Evolutionary conservation across 2,797 vertebrate genomes (phyloP).

Genomic region (Xenops minutus): DNA sequence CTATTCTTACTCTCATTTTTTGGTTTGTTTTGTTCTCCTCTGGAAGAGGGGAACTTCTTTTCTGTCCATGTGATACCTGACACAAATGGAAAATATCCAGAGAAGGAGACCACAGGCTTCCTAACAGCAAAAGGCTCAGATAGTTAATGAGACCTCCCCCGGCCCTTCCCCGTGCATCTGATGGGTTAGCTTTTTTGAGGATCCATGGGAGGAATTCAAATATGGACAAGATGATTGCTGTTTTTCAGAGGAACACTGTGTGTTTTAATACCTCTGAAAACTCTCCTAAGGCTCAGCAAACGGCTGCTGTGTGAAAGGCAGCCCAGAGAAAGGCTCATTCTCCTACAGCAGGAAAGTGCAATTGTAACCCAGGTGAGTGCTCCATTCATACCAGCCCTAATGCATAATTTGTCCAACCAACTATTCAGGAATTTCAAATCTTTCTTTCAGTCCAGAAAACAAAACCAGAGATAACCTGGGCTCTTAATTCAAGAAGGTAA

Average conservation of each 20-base stretch:
- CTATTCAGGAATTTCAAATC: not conserved
- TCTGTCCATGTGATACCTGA: rapidly evolving
- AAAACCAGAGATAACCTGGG: not conserved
- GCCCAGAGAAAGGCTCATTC: not conserved
- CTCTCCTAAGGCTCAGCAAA: not conserved
- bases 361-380: not conserved
- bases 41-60: not conserved
- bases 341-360: not conserved
- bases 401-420: not conserved
- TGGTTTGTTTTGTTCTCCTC: not conserved
- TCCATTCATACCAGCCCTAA: not conserved
- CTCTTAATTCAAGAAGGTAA: not conserved
- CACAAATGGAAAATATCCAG: not conserved
- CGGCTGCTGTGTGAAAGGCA: not conserved
- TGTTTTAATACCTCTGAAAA: not conserved
- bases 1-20: not conserved
- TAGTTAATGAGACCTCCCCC: not conserved
- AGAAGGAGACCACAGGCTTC: not conserved
- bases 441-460: not conserved
- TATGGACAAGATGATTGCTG: not conserved
- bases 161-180: not conserved
- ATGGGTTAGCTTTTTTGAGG: not conserved
- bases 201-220: not conserved
- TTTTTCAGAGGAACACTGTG: not conserved
- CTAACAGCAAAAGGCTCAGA: not conserved